phyloP scores from a whole-genome alignment of 2,113 vertebrate species.

The Baryphthengus martii region DNA sequence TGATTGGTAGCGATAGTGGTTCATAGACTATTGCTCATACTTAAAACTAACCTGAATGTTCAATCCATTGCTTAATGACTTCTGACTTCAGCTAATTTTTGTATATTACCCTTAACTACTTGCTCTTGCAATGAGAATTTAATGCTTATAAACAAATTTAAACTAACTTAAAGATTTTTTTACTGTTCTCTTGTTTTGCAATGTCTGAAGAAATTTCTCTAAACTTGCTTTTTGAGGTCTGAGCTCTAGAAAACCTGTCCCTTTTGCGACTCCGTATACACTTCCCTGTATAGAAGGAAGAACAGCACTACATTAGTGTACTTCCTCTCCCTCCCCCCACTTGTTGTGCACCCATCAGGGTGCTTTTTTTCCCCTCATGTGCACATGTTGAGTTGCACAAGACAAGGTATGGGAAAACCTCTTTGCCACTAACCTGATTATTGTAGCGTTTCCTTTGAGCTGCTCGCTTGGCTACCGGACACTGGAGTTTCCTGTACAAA shows the following conservation, averaged over 20 bases:
- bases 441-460: not conserved
- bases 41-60: not conserved
- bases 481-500: rapidly evolving
- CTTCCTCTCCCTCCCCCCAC: not conserved
- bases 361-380: not conserved
- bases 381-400: not conserved
- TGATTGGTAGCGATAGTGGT: not conserved
- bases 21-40: not conserved
- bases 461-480: not conserved
- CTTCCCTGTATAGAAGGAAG: not conserved
- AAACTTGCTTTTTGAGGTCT: not conserved
- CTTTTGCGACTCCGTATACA: rapidly evolving
- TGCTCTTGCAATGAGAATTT: not conserved
- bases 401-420: not conserved
- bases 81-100: not conserved
- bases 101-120: not conserved
- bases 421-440: not conserved
- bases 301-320: not conserved
- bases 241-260: not conserved
- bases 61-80: not conserved
- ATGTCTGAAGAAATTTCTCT: not conserved
- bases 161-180: not conserved
- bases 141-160: not conserved
- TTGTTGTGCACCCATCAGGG: not conserved
- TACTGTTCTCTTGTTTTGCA: not conserved